Conservation (phyloP, 2,113 vertebrate genomes). For the Esox niger region DNA sequence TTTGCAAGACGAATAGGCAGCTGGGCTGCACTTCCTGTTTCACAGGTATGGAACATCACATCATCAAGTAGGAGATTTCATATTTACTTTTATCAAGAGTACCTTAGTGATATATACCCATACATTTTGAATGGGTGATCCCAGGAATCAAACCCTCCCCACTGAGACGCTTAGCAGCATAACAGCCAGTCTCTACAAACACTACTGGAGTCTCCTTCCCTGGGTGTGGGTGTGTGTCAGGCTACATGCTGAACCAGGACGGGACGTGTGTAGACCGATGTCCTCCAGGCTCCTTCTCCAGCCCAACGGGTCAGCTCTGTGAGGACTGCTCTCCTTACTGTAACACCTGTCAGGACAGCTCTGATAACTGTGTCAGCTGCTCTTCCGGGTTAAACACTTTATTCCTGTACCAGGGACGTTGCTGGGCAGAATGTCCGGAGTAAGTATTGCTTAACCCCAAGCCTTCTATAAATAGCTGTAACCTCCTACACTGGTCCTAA, state of each 20-base stretch:
- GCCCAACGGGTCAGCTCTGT: conserved; percentile 66
- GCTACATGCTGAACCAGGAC: conserved; percentile 71
- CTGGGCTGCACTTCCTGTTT: conserved; percentile 70
- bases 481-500: too few species aligned
- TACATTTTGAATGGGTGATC: too few species aligned
- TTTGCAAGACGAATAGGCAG: too few species aligned
- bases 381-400: conserved; percentile 56
- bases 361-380: conserved; percentile 71
- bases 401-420: conserved; percentile 72
- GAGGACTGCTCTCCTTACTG: conserved; percentile 76
- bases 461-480: too few species aligned
- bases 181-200: too few species aligned
- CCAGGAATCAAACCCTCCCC: too few species aligned
- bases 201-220: background rate
- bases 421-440: conserved; percentile 76
- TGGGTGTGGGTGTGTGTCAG: conserved; percentile 40
- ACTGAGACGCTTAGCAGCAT: too few species aligned
- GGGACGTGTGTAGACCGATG: conserved; percentile 68
- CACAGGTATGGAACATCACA: conserved; percentile 50
- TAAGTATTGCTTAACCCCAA: conserved; percentile 59
- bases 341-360: conserved; percentile 61
- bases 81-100: too few species aligned
- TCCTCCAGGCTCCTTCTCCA: conserved; percentile 66
- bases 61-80: too few species aligned
- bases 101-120: too few species aligned